phyloP scores from a whole-genome alignment of 2,797 vertebrate species.

The Oryzias dopingdopingensis region DNA sequence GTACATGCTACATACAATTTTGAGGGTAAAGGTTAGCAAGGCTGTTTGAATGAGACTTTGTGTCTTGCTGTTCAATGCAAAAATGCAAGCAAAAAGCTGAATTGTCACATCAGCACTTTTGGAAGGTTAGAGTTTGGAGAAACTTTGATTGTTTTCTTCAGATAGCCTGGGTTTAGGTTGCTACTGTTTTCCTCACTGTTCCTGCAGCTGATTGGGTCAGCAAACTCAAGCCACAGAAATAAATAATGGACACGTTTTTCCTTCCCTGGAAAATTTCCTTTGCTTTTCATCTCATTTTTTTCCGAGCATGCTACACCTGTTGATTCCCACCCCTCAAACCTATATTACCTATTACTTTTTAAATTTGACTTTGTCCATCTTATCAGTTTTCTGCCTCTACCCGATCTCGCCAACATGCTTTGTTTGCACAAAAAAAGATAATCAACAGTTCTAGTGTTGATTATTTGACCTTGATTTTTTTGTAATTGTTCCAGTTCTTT shows the following conservation, averaged over 20 bases:
- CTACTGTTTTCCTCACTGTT: constrained; percentile 42
- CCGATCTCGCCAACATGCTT: too few relatives aligned
- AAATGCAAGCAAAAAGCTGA: constrained; percentile 45
- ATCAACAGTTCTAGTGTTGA: too few relatives aligned
- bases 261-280: constrained; percentile 12
- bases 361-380: too few relatives aligned
- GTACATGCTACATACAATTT: background rate
- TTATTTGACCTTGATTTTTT: too few relatives aligned
- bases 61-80: constrained; percentile 16
- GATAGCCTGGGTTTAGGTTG: constrained; percentile 73
- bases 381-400: too few relatives aligned
- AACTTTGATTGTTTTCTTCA: constrained; percentile 63
- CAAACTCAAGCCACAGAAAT: constrained; percentile 69
- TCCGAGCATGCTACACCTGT: constrained; percentile 1
- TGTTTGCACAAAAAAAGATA: too few relatives aligned
- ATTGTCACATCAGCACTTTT: constrained; percentile 46
- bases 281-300: constrained; percentile 36
- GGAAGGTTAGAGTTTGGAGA: constrained; percentile 58
- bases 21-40: constrained; percentile 5
- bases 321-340: background rate
- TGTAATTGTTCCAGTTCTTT: too few relatives aligned
- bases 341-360: too few relatives aligned
- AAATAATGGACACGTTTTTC: constrained; percentile 70
- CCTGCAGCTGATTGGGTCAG: constrained; percentile 59
- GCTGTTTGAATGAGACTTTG: constrained; percentile 3